phyloP scores from a whole-genome alignment of 2,113 vertebrate species.

The Polypterus senegalus region DNA sequence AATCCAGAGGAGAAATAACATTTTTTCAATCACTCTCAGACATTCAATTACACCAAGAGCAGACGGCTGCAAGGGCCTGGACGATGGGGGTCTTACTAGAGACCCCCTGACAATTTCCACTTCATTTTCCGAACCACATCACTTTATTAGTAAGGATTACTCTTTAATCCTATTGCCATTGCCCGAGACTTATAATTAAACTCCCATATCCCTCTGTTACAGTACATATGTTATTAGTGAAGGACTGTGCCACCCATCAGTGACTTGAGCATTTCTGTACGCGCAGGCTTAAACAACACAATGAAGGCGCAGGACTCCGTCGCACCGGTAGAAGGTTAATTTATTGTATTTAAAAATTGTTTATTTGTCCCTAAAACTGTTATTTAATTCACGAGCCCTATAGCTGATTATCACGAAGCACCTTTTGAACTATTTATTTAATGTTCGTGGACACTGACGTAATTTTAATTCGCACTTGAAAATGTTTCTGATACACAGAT shows the following conservation, averaged over 20 bases:
- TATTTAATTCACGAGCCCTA: no score
- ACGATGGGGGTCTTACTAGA: constrained; percentile 47
- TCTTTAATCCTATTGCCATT: constrained; percentile 79
- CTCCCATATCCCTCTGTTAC: constrained; percentile 69
- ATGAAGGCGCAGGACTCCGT: no score
- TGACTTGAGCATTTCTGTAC: no score
- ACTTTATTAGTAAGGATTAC: constrained; percentile 77
- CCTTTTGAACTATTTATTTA: no score
- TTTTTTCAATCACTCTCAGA: constrained; percentile 73
- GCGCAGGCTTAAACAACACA: no score
- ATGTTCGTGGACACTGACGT: no score
- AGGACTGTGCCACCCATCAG: constrained; percentile 1
- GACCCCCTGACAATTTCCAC: constrained; percentile 63
- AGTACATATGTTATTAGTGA: constrained; percentile 48
- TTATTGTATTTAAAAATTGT: no score
- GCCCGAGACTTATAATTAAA: constrained; percentile 75
- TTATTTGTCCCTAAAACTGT: no score
- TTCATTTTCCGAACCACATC: constrained; percentile 58
- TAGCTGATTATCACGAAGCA: no score
- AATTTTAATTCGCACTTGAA: no score
- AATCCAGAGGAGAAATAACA: constrained; percentile 79
- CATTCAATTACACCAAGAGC: constrained; percentile 80
- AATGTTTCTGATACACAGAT: no score
- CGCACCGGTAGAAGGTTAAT: no score
- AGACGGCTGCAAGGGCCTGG: constrained; percentile 65